phyloP scores from a whole-genome alignment of 1,140 invertebrate species.

The Drosophila sp. region DNA sequence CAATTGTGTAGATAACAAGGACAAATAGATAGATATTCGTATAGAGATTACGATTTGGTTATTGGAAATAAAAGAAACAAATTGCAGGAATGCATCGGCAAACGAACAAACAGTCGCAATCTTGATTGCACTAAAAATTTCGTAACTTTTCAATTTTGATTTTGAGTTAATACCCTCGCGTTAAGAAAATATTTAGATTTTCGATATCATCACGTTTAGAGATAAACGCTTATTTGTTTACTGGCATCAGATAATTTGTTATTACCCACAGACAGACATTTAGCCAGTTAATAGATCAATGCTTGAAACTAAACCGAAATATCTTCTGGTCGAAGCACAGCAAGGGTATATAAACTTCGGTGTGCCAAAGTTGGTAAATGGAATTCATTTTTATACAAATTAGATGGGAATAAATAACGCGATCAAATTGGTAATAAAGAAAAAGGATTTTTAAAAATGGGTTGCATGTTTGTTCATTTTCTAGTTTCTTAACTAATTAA shows the following conservation, averaged over 20 bases:
- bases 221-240: too few relatives aligned
- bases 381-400: slow-evolving; percentile 30
- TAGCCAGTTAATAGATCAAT: too few relatives aligned
- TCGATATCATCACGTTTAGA: background rate
- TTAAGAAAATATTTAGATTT: background rate
- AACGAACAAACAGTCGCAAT: slow-evolving; percentile 70
- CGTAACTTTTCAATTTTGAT: slow-evolving; percentile 14
- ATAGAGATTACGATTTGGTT: slow-evolving; percentile 15
- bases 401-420: slow-evolving; percentile 73
- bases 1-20: slow-evolving; percentile 13
- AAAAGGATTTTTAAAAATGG: slow-evolving; percentile 47
- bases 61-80: slow-evolving; percentile 48
- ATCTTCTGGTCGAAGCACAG: background rate
- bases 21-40: background rate
- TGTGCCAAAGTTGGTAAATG: background rate
- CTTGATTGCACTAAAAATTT: slow-evolving; percentile 31
- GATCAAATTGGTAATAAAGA: slow-evolving; percentile 56
- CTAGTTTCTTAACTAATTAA: slow-evolving; percentile 73
- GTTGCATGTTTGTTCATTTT: slow-evolving; percentile 80
- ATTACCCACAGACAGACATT: too few relatives aligned
- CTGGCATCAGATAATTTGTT: too few relatives aligned
- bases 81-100: slow-evolving; percentile 64
- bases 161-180: background rate
- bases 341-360: slow-evolving; percentile 7
- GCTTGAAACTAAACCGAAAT: too few relatives aligned